These are phyloP conservation scores for Xanthorhoe designata DNA, from an alignment of 2,888 invertebrate genomes.

Conservation along the genomic window DNA sequence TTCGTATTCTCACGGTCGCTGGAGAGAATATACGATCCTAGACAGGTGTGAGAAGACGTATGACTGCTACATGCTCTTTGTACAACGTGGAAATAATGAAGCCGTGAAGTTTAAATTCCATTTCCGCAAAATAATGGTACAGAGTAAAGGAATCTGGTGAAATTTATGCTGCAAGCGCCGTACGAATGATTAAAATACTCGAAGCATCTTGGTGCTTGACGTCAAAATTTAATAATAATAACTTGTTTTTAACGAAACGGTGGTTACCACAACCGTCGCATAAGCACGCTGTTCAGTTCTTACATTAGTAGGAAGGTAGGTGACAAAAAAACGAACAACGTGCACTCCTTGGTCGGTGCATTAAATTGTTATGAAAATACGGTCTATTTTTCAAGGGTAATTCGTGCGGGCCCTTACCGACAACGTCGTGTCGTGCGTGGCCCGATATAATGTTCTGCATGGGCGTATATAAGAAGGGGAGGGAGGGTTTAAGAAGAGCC, in stretches of 20 bases:
- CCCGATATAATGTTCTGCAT: no score
- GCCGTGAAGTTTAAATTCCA: constrained; percentile 30
- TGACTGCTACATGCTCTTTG: constrained; percentile 32
- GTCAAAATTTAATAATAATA: background rate
- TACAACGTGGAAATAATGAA: constrained; percentile 28
- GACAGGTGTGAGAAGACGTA: constrained; percentile 33
- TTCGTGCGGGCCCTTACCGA: no score
- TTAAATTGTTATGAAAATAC: no score
- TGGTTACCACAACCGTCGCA: background rate
- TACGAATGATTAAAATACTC: background rate
- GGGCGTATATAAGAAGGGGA: no score
- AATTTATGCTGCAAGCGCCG: constrained; percentile 15
- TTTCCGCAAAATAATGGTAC: constrained; percentile 26
- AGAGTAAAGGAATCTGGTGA: constrained; percentile 14
- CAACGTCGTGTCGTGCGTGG: no score
- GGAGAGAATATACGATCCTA: constrained; percentile 20
- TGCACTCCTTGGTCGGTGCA: no score
- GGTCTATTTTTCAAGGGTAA: no score
- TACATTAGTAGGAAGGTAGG: no score
- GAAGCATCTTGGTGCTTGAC: background rate
- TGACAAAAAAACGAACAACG: no score
- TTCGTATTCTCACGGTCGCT: constrained; percentile 24
- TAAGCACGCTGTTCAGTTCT: background rate
- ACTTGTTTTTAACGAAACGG: background rate
- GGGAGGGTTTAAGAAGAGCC: no score